Conservation (phyloP, 2,888 invertebrate species). For the Incurvaria masculella region DNA sequence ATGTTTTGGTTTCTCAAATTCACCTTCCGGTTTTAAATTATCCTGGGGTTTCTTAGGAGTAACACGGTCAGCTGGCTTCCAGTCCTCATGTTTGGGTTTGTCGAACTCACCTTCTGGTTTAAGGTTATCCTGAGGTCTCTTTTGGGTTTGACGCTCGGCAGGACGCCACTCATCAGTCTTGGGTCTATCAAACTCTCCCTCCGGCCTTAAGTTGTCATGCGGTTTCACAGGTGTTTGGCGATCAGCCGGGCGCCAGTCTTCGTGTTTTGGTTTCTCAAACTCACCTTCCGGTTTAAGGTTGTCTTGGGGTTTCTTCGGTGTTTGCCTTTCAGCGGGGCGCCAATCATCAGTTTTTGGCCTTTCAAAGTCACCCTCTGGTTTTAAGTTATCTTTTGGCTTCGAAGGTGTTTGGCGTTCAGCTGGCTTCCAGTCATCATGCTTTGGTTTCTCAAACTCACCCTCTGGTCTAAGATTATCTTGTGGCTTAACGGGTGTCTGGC, state of each 20-base stretch:
- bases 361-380: slow-evolving; percentile 37
- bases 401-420: slow-evolving; percentile 35
- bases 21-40: slow-evolving; percentile 58
- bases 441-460: slow-evolving; percentile 31
- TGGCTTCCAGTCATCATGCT: slow-evolving; percentile 28
- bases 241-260: slow-evolving; percentile 37
- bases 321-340: slow-evolving; percentile 35
- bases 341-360: slow-evolving; percentile 27
- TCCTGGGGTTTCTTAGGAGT: slow-evolving; percentile 24
- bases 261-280: slow-evolving; percentile 27
- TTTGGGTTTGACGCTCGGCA: slow-evolving; percentile 22
- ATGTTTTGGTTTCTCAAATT: slow-evolving; percentile 45
- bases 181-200: slow-evolving; percentile 33
- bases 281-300: slow-evolving; percentile 57
- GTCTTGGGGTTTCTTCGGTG: slow-evolving; percentile 32
- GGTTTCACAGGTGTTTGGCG: slow-evolving; percentile 27
- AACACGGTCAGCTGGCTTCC: slow-evolving; percentile 30
- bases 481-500: slow-evolving; percentile 33
- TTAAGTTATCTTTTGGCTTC: slow-evolving; percentile 33
- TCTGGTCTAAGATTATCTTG: slow-evolving; percentile 48
- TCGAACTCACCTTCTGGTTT: slow-evolving; percentile 57
- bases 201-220: slow-evolving; percentile 39
- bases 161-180: slow-evolving; percentile 27
- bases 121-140: slow-evolving; percentile 50
- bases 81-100: slow-evolving; percentile 25